Evolutionary conservation across 2,113 vertebrate species (phyloP), one percentile per base, ranked within the genome.

Genomic region (Campylomormyrus numenius): DNA sequence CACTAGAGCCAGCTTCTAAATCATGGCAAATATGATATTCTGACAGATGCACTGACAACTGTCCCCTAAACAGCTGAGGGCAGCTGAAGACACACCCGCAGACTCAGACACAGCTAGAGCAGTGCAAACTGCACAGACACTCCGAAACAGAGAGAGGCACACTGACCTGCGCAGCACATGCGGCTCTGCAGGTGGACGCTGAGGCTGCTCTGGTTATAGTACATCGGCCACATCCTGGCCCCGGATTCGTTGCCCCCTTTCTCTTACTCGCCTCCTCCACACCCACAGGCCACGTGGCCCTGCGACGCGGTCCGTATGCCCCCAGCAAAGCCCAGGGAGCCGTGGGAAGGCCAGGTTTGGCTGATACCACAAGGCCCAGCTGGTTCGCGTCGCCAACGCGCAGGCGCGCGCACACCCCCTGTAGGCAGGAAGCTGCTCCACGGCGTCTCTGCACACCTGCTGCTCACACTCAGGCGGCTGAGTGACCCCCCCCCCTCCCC

Each of bases 101-200:
- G 24, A 80, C 58, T n/a, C 39, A 39, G 49, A 83, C 42, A 88
- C 39, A 89, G 56, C 58, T 49, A 90, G 62, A 45, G 48, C 62
- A 50, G 48, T 15, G 5, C 24, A 39, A 74, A 70, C 10, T 70
- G 58, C 89, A 56, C 6, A 85, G 42, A 52, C 39, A 88, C 74
- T 50, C 42, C 17, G 21, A 91, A 17, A 50, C 2, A 86, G 86
- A 89, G 85, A 88, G 24, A 46, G 39, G 88, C 52, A 77, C 13
- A 98, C 98, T 96, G 92, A 99, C 98, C 98, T 92, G 98, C 95
- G 93, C 98, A 99, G 95, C 98, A 99, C 98, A 99, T 99, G 94
- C 96, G 96, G 89, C 97, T 96, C 93, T 95, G 96, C 94, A 99
- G 96, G 95, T 97, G 96, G 93, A 97, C 95, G 90, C 97, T 97